Base-by-base conservation (phyloP, 2,113 vertebrate genomes). In the Spea multiplicata region DNA sequence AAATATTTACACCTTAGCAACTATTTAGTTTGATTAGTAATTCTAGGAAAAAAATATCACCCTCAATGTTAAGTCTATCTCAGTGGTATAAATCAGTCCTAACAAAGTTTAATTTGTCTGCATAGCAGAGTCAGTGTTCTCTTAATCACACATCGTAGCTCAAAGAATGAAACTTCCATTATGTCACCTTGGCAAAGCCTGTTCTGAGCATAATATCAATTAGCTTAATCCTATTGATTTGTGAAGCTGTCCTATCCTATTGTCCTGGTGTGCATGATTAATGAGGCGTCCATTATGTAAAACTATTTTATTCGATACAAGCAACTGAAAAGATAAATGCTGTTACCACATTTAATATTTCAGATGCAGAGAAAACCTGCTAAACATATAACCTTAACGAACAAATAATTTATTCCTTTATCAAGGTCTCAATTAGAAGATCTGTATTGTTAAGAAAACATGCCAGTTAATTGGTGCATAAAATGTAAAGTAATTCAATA, bases 181-280 rank as follows among this genome's bases (percentile, higher is more conserved):
- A 80, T 80, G 62, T 79, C 77, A 79, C 78, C 78, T 67, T 80
- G 71, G 78, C 71, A 74, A 74, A 68, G 71, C 68, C 71, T 80
- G 64, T 80, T 80, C 71, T n/a, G 53, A 61, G 78, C 14, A 8
- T 74, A 80, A 80, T 80, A 74, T 80, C 65, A 80, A 67, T 80
- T 80, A 79, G 78, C 78, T 68, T 80, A 80, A 80, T 80, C 64
- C 71, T 74, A 74, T 68, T 80, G 78, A 80, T 74, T 74, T 74
- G 64, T 74, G 59, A 74, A 74, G 71, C 64, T 77, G 71, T 66
- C 77, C 77, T 48, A 61, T 74, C 64, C 78, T 49, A 80, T 74
- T 80, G 78, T 80, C 64, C 49, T 80, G 71, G 64, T 59, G 68
- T 73, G 59, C 78, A 80, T 68, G 71, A 80, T 80, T 74, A 80